phyloP scores from a whole-genome alignment of 1,140 invertebrate genomes.

The Helicoverpa armigera region DNA sequence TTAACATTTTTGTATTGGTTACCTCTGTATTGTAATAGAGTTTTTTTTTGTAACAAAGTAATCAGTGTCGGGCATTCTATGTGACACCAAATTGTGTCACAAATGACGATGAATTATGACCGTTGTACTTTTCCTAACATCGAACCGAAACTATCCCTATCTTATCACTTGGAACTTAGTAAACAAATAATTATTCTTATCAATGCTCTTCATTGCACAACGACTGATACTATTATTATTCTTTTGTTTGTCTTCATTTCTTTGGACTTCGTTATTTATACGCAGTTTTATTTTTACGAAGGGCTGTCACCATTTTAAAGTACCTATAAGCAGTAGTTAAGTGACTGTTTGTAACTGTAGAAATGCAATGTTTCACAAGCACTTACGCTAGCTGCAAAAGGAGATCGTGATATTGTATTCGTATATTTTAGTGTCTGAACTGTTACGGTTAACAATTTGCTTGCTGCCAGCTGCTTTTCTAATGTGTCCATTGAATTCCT shows the following conservation, averaged over 20 bases:
- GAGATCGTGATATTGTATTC: not conserved
- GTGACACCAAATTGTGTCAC: not conserved
- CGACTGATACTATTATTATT: conserved; percentile 7
- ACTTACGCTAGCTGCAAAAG: not conserved
- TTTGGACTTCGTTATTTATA: not conserved
- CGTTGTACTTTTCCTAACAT: conserved; percentile 26
- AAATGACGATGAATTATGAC: conserved; percentile 19
- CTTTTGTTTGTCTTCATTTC: conserved; percentile 7
- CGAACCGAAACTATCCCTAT: conserved; percentile 10
- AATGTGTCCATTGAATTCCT: too few species aligned
- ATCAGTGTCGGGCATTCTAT: not conserved
- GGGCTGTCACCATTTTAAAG: not conserved
- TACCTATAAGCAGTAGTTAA: not conserved
- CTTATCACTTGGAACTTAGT: conserved; percentile 20
- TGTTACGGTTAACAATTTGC: too few species aligned
- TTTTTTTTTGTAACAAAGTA: not conserved
- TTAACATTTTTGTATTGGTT: not conserved
- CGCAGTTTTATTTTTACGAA: not conserved
- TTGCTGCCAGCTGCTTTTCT: too few species aligned
- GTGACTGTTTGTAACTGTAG: not conserved
- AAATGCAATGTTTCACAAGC: not conserved
- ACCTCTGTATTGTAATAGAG: not conserved
- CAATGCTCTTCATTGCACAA: conserved; percentile 25
- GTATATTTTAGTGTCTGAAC: too few species aligned
- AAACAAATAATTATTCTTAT: conserved; percentile 41